phyloP scores from a whole-genome alignment of 2,113 vertebrate species.

The Psilopogon haemacephalus region DNA sequence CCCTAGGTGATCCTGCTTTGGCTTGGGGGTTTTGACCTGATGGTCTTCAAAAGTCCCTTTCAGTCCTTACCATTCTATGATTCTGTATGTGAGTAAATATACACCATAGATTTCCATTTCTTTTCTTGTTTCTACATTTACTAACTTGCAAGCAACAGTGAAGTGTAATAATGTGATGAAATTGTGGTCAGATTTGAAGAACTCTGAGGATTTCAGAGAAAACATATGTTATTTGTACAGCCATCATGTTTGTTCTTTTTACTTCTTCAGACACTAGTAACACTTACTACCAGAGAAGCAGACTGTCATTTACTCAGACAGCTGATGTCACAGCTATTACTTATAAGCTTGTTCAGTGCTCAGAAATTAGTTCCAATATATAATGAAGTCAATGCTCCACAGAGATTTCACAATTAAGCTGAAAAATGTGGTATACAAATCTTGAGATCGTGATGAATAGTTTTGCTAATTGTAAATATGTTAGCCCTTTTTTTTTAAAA shows the following conservation, averaged over 20 bases:
- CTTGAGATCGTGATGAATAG: background rate
- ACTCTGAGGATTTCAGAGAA: background rate
- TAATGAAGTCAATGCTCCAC: background rate
- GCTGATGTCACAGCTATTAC: background rate
- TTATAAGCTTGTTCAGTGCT: background rate
- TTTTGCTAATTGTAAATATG: background rate
- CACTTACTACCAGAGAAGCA: background rate
- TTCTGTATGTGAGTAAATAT: background rate
- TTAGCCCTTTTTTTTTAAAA: background rate
- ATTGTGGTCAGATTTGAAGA: background rate
- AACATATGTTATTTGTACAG: background rate
- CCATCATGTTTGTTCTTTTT: background rate
- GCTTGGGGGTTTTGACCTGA: no score
- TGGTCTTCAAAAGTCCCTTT: no score
- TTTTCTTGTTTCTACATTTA: background rate
- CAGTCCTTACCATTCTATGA: no score
- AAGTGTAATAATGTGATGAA: background rate
- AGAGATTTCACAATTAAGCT: constrained; percentile 10
- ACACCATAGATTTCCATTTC: background rate
- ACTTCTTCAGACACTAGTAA: background rate
- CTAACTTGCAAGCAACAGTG: background rate
- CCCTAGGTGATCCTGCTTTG: no score
- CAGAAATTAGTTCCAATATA: background rate
- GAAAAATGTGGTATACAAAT: background rate
- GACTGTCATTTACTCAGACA: background rate